A percentile compares a stretch with the other conserved stretches of the same genome.
phyloP scores from a whole-genome alignment of 2,888 invertebrate genomes.

The Thelaira solivaga region DNA sequence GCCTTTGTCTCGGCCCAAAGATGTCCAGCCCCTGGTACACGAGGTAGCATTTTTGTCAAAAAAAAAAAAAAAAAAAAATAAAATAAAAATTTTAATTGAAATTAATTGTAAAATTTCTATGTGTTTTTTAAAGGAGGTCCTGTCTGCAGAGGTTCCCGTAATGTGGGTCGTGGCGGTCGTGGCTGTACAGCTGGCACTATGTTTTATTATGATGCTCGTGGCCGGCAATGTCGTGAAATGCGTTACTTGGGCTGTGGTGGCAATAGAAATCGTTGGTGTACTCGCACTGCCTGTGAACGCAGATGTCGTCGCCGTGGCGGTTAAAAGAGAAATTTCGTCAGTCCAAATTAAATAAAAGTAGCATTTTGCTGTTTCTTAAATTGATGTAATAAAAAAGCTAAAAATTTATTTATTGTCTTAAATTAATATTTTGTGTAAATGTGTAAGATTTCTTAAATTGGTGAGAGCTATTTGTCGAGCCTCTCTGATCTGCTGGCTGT shows the following conservation, averaged over 20 bases:
- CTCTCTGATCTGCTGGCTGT: too few relatives aligned
- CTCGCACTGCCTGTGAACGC: constrained; percentile 14
- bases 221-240: constrained; percentile 26
- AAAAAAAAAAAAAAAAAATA: too few relatives aligned
- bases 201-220: constrained; percentile 44
- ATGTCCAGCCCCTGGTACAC: not conserved
- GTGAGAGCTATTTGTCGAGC: too few relatives aligned
- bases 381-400: too few relatives aligned
- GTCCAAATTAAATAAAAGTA: too few relatives aligned
- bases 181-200: not conserved
- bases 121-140: not conserved
- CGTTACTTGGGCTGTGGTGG: constrained; percentile 54
- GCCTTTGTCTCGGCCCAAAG: constrained; percentile 12
- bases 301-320: constrained; percentile 40
- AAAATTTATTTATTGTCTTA: too few relatives aligned
- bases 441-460: too few relatives aligned
- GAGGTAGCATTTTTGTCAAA: not conserved
- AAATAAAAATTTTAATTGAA: not conserved
- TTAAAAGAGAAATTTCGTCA: too few relatives aligned
- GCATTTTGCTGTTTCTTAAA: too few relatives aligned
- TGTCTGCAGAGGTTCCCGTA: not conserved
- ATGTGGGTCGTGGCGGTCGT: not conserved
- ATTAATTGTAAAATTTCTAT: not conserved
- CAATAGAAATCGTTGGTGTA: constrained; percentile 57
- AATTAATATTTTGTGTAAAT: too few relatives aligned